These are phyloP conservation scores for Caloenas nicobarica DNA, from an alignment of 2,113 vertebrate genomes.

Conservation along the genomic window DNA sequence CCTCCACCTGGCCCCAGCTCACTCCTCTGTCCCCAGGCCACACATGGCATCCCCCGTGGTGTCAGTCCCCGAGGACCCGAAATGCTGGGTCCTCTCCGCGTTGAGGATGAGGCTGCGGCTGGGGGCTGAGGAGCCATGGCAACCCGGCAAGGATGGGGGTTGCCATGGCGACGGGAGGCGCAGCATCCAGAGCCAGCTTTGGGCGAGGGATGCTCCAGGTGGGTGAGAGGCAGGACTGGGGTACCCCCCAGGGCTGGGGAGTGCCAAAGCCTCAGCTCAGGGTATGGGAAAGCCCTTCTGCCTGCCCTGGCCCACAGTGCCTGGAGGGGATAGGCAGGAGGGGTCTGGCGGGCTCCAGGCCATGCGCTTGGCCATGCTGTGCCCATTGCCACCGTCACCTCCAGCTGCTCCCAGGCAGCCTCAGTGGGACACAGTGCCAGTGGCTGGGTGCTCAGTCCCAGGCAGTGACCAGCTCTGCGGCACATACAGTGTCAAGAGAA, in stretches of 20 bases:
- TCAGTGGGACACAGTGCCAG: rapidly evolving
- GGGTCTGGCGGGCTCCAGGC: background rate
- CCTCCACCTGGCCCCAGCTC: background rate
- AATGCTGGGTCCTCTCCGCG: background rate
- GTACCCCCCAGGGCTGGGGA: background rate
- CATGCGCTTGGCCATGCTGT: background rate
- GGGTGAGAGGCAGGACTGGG: background rate
- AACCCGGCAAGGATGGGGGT: slow-evolving; percentile 43
- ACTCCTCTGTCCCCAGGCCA: background rate
- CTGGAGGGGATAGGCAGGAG: background rate
- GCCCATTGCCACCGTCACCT: background rate
- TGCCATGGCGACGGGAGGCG: slow-evolving; percentile 35
- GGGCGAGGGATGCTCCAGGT: slow-evolving; percentile 29
- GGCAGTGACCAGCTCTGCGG: background rate
- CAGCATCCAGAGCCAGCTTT: slow-evolving; percentile 12
- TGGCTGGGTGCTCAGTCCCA: rapidly evolving
- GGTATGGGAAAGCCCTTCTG: background rate
- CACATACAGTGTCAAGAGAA: background rate
- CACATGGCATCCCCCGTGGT: rapidly evolving
- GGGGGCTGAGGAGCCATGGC: slow-evolving; percentile 56
- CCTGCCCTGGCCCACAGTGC: background rate
- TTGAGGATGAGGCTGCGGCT: slow-evolving; percentile 14
- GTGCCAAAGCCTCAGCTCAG: background rate
- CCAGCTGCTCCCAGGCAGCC: background rate
- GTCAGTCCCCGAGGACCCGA: background rate